phyloP scores from a whole-genome alignment of 2,797 vertebrate genomes.

The Gouania willdenowi region DNA sequence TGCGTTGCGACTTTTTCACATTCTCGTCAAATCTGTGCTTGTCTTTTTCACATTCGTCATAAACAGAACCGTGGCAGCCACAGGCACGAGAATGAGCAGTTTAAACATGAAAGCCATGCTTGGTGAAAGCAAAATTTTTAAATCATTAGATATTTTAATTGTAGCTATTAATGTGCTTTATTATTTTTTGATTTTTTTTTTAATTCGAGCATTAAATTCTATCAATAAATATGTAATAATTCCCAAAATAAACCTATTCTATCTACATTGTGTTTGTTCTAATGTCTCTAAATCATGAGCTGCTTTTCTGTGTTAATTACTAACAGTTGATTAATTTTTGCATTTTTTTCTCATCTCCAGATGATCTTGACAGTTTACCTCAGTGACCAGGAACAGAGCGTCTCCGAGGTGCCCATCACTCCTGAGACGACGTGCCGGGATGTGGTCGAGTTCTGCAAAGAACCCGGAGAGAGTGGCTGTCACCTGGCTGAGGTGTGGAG shows the following conservation, averaged over 20 bases:
- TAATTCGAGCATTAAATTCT: too few relatives aligned
- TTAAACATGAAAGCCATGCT: too few relatives aligned
- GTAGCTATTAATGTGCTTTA: background rate
- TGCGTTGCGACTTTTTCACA: conserved; percentile 11
- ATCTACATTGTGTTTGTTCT: too few relatives aligned
- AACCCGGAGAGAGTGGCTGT: conserved; percentile 93
- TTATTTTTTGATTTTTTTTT: background rate
- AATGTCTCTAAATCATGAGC: too few relatives aligned
- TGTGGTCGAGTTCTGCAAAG: conserved; percentile 97
- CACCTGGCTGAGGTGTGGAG: conserved; percentile 97
- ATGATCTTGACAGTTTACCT: conserved; percentile 98
- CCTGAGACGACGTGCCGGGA: conserved; percentile 96
- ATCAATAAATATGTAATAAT: too few relatives aligned
- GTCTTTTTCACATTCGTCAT: conserved; percentile 24
- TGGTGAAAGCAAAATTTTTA: too few relatives aligned
- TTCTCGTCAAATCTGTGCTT: conserved; percentile 9
- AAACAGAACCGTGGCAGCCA: conserved; percentile 42
- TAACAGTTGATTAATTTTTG: too few relatives aligned
- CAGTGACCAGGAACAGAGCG: conserved; percentile 93
- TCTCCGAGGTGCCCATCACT: conserved; percentile 96
- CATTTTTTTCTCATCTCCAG: conserved; percentile 57
- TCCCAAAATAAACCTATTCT: too few relatives aligned
- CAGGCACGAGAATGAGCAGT: conserved; percentile 31
- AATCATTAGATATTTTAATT: too few relatives aligned
- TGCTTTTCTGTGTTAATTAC: too few relatives aligned